A percentile compares a stretch with the other conserved stretches of the same genome.
These are phyloP conservation scores for Chironomus riparius DNA, from an alignment of 2,888 invertebrate species.

Conservation along the genomic window DNA sequence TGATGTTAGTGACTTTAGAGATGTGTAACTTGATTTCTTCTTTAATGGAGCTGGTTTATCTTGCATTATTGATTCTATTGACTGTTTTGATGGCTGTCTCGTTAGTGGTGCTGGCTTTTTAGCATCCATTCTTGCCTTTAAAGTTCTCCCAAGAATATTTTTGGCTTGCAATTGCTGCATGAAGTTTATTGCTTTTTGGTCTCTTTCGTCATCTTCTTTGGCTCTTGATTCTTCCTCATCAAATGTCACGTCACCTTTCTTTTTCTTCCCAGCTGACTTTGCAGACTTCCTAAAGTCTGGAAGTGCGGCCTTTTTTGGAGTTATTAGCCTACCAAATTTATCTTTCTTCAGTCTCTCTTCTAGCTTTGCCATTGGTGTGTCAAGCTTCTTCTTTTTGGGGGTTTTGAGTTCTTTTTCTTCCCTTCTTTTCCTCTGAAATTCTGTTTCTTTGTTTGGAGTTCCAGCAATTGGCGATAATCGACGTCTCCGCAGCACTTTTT, in stretches of 20 bases:
- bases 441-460: slow-evolving; percentile 40
- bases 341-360: slow-evolving; percentile 16
- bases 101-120: slow-evolving; percentile 3
- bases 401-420: background rate
- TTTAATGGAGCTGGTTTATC: slow-evolving; percentile 10
- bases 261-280: background rate
- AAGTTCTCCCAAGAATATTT: slow-evolving; percentile 7
- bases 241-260: background rate
- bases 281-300: background rate
- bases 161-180: slow-evolving; percentile 12
- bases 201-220: background rate
- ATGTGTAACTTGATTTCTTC: slow-evolving; percentile 1
- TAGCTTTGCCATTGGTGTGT: background rate
- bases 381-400: background rate
- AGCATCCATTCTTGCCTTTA: background rate
- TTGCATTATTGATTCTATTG: slow-evolving; percentile 5
- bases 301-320: slow-evolving; percentile 3
- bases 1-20: background rate
- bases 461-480: slow-evolving; percentile 40
- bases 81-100: slow-evolving; percentile 16
- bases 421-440: background rate
- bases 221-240: background rate
- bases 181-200: slow-evolving; percentile 10
- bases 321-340: slow-evolving; percentile 12
- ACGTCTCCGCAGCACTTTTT: background rate